Conservation (phyloP, 2,113 vertebrate genomes). For the Zapus hudsonius region DNA sequence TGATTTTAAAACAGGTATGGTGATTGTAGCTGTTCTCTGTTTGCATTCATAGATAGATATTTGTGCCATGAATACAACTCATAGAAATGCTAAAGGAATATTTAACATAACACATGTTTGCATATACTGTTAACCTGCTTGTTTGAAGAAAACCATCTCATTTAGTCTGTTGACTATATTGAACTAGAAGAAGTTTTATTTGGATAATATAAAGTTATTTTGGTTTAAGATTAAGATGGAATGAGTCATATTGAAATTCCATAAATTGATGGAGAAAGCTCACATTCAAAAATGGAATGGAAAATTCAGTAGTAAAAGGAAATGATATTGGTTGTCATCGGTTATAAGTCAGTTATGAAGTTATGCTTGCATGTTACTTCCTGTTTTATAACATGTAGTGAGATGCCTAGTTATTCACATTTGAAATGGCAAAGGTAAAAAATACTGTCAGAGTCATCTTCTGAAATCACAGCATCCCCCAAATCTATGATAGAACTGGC, state of each 20-base stretch:
- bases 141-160: slow-evolving; percentile 17
- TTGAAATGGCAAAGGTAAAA: slow-evolving; percentile 43
- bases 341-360: slow-evolving; percentile 48
- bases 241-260: neutral
- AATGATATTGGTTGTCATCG: slow-evolving; percentile 29
- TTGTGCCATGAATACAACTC: neutral
- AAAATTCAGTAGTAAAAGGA: slow-evolving; percentile 50
- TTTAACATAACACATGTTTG: neutral
- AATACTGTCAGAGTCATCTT: neutral
- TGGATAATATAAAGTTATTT: slow-evolving; percentile 55
- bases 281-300: slow-evolving; percentile 41
- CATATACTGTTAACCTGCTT: neutral
- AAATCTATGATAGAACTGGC: neutral
- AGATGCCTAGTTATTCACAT: neutral
- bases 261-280: slow-evolving; percentile 40
- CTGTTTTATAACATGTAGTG: neutral
- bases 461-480: neutral
- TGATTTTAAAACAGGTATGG: slow-evolving; percentile 37
- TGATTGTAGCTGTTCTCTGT: slow-evolving; percentile 21
- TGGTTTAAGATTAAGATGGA: slow-evolving; percentile 50
- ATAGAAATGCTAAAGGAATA: slow-evolving; percentile 61
- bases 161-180: slow-evolving; percentile 44
- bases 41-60: slow-evolving; percentile 20
- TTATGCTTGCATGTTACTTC: neutral
- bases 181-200: slow-evolving; percentile 52